Evolutionary conservation across 2,113 vertebrate species (phyloP).

Genomic region (Hippocampus abdominalis): DNA sequence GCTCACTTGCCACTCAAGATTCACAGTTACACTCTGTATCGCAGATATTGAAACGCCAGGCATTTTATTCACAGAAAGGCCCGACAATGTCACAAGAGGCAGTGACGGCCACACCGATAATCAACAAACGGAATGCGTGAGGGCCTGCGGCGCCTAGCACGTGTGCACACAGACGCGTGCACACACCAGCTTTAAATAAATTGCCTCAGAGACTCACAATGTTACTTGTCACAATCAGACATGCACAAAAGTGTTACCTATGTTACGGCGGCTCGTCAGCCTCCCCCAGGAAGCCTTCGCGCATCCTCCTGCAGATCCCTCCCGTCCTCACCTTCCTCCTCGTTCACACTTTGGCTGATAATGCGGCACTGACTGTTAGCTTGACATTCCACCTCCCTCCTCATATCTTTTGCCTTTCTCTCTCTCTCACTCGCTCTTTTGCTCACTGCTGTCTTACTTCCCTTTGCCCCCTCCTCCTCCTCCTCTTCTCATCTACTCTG

Average conservation of each 20-base stretch:
- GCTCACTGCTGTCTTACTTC: constrained; percentile 24
- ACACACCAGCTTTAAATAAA: constrained; percentile 17
- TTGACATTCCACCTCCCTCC: constrained; percentile 70
- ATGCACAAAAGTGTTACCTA: constrained; percentile 40
- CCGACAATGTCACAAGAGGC: background rate
- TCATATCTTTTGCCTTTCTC: constrained; percentile 58
- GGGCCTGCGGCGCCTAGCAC: background rate
- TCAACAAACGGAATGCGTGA: constrained; percentile 25
- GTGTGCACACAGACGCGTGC: background rate
- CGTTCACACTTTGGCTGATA: constrained; percentile 72
- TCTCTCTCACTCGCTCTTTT: constrained; percentile 56
- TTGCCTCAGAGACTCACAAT: constrained; percentile 18
- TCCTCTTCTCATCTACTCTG: constrained; percentile 36
- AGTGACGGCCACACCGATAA: background rate
- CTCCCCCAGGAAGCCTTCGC: constrained; percentile 27
- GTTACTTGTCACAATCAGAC: constrained; percentile 19
- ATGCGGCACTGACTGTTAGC: constrained; percentile 77
- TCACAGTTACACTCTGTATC: background rate
- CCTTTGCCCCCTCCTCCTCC: constrained; percentile 14
- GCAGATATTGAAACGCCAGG: background rate
- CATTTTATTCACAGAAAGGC: background rate
- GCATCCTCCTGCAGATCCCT: constrained; percentile 48
- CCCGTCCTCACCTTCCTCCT: constrained; percentile 35
- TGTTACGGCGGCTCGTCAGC: constrained; percentile 26
- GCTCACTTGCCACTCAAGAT: background rate